Conservation (phyloP, 2,113 vertebrate species). For the Archilochus colubris region DNA sequence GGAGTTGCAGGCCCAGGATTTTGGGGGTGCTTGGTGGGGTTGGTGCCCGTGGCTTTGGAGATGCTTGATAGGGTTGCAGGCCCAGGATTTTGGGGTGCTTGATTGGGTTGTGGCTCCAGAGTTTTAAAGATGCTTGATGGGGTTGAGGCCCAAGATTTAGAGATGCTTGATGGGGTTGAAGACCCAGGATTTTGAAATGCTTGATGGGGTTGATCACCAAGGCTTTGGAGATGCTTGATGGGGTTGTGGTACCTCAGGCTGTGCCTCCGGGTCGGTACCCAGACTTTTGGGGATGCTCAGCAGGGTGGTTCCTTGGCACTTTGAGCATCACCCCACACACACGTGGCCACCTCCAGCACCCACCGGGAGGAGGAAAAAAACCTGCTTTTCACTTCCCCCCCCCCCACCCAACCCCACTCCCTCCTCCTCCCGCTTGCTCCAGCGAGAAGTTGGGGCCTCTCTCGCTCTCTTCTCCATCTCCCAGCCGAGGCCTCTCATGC, state of each 20-base stretch:
- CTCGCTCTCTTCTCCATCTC: constrained; percentile 78
- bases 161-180: not conserved
- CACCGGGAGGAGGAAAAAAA: not conserved
- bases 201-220: not conserved
- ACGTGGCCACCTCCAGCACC: accelerated
- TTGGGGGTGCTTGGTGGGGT: too few species aligned
- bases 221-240: not conserved
- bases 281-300: accelerated
- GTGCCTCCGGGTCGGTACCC: not conserved
- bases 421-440: not conserved
- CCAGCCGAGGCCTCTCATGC: constrained; percentile 87
- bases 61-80: too few species aligned
- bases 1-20: too few species aligned
- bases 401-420: too few species aligned
- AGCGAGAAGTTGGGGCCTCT: constrained; percentile 45
- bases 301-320: too few species aligned
- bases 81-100: not conserved
- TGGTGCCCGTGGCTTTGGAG: not conserved
- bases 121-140: too few species aligned
- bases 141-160: not conserved
- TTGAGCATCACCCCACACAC: accelerated
- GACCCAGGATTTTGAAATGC: not conserved
- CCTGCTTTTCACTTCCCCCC: not conserved
- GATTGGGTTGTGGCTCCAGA: too few species aligned
- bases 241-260: not conserved